Base-by-base conservation (phyloP, 2,797 vertebrate genomes). In the Arnoldichthys spilopterus region DNA sequence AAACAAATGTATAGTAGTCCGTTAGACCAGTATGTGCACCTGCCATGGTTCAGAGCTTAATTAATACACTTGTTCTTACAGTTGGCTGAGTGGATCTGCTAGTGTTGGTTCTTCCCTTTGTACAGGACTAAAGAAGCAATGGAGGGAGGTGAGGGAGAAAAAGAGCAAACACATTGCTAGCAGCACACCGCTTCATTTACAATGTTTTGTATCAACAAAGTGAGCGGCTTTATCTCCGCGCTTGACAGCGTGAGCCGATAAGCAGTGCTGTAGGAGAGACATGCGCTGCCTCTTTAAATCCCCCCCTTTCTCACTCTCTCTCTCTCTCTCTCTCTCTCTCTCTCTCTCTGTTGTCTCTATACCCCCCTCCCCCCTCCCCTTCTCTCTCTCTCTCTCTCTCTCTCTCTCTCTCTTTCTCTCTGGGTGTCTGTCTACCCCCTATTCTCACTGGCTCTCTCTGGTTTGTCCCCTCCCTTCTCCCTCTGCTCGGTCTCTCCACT, bases 261-360 rank as follows among this genome's bases (percentile, higher is more conserved):
- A 87, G 82, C 83, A 84, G 78, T 83, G 72, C 74, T 79, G 81
- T 79, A 74, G 74, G 76, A 86, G 82, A 86, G 84, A 84, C 78
- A 89, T 80, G 63, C 82, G 58, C 85, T 88, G 87, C 78, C 85
- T 85, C 88, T 92, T 92, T 93, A 92, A 93, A 91, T 89, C 89
- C 89, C 88, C 91, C 89, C 89, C 76, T 83, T 84, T 78, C 89
- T 86, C 86, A 61, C 69, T 86, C 86, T 84, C 89, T 88, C 88
- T 93, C 89, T 90, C 75, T 82, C 85, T 82, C 88, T 85, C 88
- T 7, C 34, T 37, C 34, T 37, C 34, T 47, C 12, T 37, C 74
- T 69, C 81, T 76, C 83, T 67, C 76, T 56, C 53, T 1, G 62
- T 69, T 74, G 54, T 74, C 70, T 74, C 45, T 69, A 74, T 69